Evolutionary conservation across 2,113 vertebrate species (phyloP), one percentile per base, ranked within the genome.

Genomic region (Dicrurus megarhynchus): DNA sequence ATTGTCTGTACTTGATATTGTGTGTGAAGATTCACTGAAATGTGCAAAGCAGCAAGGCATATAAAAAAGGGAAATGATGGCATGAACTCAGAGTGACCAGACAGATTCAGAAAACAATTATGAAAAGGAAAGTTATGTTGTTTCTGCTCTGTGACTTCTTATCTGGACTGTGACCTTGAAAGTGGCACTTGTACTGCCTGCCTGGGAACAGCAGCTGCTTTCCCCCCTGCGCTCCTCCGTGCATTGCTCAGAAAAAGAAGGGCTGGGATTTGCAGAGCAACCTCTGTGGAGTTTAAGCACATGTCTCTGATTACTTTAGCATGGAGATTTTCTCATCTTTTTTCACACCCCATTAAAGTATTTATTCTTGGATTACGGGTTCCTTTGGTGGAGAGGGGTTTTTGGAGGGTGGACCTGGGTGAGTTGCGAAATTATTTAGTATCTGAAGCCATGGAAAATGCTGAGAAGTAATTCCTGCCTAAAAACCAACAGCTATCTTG

Each of bases 21-120:
- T 35, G 68, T 55, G 49, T 65, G 70, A 94, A 90, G 87, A 91
- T 92, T 87, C 83, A 89, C 78, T 90, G 93, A 97, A 95, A 97
- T 67, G 46, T 90, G 81, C 71, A 69, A 91, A 90, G 94, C 79
- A 75, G 27, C n/a, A 87, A 71, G 49, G 52, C 23, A 16, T 41
- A 86, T 92, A 85, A 93, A 97, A 86, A 94, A 85, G 41, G 79
- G 46, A 73, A 78, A 80, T 7, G 52, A 47, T 77, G 74, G 77
- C 68, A 61, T 30, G 56, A 81, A 69, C 59, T 77, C 47, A 13
- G 75, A 89, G 82, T 59, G 64, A 71, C 67, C 78, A 83, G 70
- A 67, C 21, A 80, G 65, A 70, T 75, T 75, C 71, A 55, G 79
- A 89, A 96, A 97, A 93, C 67, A 87, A 86, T 86, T 89, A 84